phyloP scores from a whole-genome alignment of 2,888 invertebrate species.

The Drosophila birchii region DNA sequence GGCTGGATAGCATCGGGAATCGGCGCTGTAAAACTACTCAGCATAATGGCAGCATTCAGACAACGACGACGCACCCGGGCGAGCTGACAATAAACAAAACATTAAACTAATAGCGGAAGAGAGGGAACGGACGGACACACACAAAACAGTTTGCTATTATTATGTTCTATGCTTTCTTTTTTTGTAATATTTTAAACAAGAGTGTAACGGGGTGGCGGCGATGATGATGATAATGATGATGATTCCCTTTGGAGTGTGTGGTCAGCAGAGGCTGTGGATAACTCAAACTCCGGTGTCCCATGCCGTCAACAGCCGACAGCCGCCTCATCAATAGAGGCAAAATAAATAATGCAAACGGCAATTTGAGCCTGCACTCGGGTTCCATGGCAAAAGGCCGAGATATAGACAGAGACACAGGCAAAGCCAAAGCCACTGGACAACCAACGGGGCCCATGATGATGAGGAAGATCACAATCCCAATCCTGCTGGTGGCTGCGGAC shows the following conservation, averaged over 20 bases:
- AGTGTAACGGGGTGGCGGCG: conserved; percentile 66
- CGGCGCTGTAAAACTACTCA: conserved; percentile 77
- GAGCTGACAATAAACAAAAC: conserved; percentile 77
- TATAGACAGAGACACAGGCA: conserved; percentile 2
- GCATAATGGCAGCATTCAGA: conserved; percentile 77
- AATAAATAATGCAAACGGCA: conserved; percentile 82
- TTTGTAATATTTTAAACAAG: conserved; percentile 78
- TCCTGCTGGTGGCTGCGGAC: conserved; percentile 36
- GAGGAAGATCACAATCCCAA: conserved; percentile 47
- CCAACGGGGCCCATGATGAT: conserved; percentile 22
- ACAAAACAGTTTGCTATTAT: conserved; percentile 32
- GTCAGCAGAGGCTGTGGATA: conserved; percentile 5
- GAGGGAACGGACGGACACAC: conserved; percentile 27
- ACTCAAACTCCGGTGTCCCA: not conserved
- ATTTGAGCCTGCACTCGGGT: conserved; percentile 64
- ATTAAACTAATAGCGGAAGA: conserved; percentile 77
- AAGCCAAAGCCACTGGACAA: conserved; percentile 19
- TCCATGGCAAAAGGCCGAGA: conserved; percentile 17
- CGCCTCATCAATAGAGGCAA: conserved; percentile 76
- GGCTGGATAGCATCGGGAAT: conserved; percentile 38
- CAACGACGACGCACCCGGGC: conserved; percentile 58
- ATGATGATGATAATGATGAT: not conserved
- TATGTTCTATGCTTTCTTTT: conserved; percentile 14
- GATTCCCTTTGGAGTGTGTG: conserved; percentile 27
- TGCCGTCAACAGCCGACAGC: conserved; percentile 43